Evolutionary conservation across 2,797 vertebrate genomes (phyloP).

Genomic region (Malacoctenus gilli): DNA sequence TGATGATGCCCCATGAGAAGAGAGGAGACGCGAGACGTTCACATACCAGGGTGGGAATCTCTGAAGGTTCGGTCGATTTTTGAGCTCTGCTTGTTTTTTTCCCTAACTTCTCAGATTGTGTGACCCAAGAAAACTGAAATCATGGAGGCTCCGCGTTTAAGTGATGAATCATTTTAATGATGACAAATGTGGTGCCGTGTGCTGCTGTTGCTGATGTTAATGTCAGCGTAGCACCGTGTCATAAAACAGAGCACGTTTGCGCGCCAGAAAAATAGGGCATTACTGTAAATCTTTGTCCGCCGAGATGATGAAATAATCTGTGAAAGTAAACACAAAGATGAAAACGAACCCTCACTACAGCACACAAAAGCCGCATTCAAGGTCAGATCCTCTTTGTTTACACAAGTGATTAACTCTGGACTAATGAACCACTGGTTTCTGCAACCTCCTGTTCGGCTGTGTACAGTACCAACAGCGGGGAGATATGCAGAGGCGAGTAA

Average conservation of each 20-base stretch:
- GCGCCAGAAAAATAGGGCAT: slow-evolving; percentile 13
- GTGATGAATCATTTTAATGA: slow-evolving; percentile 14
- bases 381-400: slow-evolving; percentile 39
- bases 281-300: slow-evolving; percentile 26
- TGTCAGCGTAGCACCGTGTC: slow-evolving; percentile 1
- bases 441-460: slow-evolving; percentile 5
- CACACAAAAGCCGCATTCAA: slow-evolving; percentile 11
- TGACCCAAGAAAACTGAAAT: neutral
- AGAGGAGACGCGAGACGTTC: too few relatives aligned
- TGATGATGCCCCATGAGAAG: too few relatives aligned
- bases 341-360: slow-evolving; percentile 13
- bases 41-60: too few relatives aligned
- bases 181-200: neutral
- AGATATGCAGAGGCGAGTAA: neutral
- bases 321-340: slow-evolving; percentile 40
- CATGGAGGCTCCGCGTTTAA: too few relatives aligned
- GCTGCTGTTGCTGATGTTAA: slow-evolving; percentile 13
- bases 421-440: slow-evolving; percentile 37
- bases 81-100: neutral
- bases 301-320: slow-evolving; percentile 41
- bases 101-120: neutral
- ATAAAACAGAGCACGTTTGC: slow-evolving; percentile 18
- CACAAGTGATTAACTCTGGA: slow-evolving; percentile 37
- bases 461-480: slow-evolving; percentile 1
- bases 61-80: too few relatives aligned